These are phyloP conservation scores for Trachurus trachurus DNA, from an alignment of 2,797 vertebrate genomes.

Conservation along the genomic window DNA sequence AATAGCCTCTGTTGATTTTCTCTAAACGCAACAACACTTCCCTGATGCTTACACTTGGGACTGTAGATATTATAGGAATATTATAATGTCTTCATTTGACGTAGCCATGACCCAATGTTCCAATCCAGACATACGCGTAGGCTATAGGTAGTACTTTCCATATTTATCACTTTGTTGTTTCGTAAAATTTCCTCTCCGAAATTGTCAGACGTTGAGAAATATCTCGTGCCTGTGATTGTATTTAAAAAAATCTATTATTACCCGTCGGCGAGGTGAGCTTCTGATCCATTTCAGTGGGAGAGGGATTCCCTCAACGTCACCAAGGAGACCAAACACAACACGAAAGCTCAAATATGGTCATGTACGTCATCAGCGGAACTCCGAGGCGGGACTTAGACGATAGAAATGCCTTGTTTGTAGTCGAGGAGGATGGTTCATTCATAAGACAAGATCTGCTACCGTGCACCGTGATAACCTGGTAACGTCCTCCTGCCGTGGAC, in stretches of 20 bases:
- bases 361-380: constrained; percentile 99
- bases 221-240: constrained; percentile 82
- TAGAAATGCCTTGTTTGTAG: constrained; percentile 77
- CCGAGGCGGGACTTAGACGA: constrained; percentile 86
- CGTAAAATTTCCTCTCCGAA: constrained; percentile 74
- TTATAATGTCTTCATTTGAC: constrained; percentile 21
- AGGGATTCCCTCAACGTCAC: constrained; percentile 99
- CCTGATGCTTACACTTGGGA: neutral
- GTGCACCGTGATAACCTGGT: constrained; percentile 60
- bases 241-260: constrained; percentile 87
- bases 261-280: constrained; percentile 83
- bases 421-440: constrained; percentile 91
- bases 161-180: constrained; percentile 56
- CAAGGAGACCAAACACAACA: constrained; percentile 99
- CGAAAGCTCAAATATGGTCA: constrained; percentile 92
- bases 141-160: constrained; percentile 56
- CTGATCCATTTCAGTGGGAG: constrained; percentile 86
- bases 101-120: constrained; percentile 49
- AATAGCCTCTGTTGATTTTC: neutral
- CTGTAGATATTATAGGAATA: constrained; percentile 13
- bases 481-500: constrained; percentile 45
- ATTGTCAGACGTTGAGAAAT: constrained; percentile 85
- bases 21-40: neutral
- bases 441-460: constrained; percentile 88
- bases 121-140: constrained; percentile 17